Conservation (phyloP, 2,888 invertebrate species). For the Heliconius ismenius region DNA sequence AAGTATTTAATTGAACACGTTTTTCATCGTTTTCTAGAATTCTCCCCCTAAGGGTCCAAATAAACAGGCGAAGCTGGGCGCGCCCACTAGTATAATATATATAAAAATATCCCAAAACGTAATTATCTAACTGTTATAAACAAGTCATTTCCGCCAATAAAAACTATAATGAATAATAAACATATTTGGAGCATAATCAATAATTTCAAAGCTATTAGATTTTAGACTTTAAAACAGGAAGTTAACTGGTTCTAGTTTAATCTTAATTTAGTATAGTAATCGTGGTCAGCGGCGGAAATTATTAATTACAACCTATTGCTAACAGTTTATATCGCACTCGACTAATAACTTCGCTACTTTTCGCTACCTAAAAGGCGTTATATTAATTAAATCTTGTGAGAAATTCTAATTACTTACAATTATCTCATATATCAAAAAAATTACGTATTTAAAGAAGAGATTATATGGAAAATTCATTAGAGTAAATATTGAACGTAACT, state of each 20-base stretch:
- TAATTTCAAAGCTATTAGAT: conserved; percentile 42
- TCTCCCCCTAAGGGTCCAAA: no score
- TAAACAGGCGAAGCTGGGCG: no score
- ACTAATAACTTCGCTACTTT: conserved; percentile 30
- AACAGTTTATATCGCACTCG: conserved; percentile 36
- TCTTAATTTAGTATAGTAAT: conserved; percentile 45
- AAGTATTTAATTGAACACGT: no score
- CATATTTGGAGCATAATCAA: conserved; percentile 40
- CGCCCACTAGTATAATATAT: no score
- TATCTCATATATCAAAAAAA: not conserved
- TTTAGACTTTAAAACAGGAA: conserved; percentile 45
- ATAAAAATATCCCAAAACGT: conserved; percentile 7
- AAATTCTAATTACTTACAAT: not conserved
- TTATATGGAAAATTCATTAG: not conserved
- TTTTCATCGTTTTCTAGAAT: no score
- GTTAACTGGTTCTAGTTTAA: conserved; percentile 44
- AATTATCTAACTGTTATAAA: conserved; percentile 31
- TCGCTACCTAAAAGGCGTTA: conserved; percentile 30
- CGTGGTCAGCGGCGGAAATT: conserved; percentile 45
- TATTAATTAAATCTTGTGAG: conserved; percentile 3
- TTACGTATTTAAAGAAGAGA: not conserved
- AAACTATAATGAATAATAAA: conserved; percentile 37
- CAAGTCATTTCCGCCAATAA: conserved; percentile 35
- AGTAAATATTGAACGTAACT: conserved; percentile 9
- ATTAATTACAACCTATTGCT: conserved; percentile 44